These are phyloP conservation scores for Drosophila ananassae DNA, from an alignment of 1,140 invertebrate species.

Conservation along the genomic window DNA sequence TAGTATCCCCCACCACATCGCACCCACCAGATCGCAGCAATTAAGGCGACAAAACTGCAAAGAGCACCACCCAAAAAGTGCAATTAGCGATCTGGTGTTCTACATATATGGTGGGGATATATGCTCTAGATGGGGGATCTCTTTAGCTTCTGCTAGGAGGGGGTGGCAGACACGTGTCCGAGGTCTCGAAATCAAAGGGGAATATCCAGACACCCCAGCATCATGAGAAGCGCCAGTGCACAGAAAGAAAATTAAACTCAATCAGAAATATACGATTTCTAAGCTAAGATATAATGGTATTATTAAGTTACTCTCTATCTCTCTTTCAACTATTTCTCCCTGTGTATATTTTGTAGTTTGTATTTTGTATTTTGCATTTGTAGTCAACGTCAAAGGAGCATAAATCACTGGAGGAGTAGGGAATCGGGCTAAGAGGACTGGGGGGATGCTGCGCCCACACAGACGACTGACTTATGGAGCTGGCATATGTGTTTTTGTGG, in stretches of 20 bases:
- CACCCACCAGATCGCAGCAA: slow-evolving; percentile 33
- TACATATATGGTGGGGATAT: neutral
- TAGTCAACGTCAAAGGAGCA: slow-evolving; percentile 63
- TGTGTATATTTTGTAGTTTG: slow-evolving; percentile 23
- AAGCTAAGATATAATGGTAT: too few species aligned
- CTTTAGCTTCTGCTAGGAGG: neutral
- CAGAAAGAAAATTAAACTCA: slow-evolving; percentile 7
- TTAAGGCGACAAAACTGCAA: slow-evolving; percentile 81
- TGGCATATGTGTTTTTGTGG: slow-evolving; percentile 71
- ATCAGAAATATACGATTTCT: too few species aligned
- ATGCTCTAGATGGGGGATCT: neutral
- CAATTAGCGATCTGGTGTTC: slow-evolving; percentile 62
- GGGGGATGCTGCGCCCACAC: slow-evolving; percentile 54
- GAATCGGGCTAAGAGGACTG: neutral
- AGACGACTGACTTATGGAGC: slow-evolving; percentile 68
- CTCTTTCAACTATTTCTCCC: neutral
- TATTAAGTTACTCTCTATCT: neutral
- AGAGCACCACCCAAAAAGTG: slow-evolving; percentile 60
- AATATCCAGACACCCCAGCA: slow-evolving; percentile 9
- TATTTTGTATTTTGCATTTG: slow-evolving; percentile 51
- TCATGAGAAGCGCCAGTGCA: slow-evolving; percentile 5
- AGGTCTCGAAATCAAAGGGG: slow-evolving; percentile 49
- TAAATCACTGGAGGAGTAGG: slow-evolving; percentile 57
- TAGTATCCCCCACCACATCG: too few species aligned
- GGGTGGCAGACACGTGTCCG: slow-evolving; percentile 55